phyloP scores from a whole-genome alignment of 1,140 invertebrate species.

The Brachionus plicatilis region DNA sequence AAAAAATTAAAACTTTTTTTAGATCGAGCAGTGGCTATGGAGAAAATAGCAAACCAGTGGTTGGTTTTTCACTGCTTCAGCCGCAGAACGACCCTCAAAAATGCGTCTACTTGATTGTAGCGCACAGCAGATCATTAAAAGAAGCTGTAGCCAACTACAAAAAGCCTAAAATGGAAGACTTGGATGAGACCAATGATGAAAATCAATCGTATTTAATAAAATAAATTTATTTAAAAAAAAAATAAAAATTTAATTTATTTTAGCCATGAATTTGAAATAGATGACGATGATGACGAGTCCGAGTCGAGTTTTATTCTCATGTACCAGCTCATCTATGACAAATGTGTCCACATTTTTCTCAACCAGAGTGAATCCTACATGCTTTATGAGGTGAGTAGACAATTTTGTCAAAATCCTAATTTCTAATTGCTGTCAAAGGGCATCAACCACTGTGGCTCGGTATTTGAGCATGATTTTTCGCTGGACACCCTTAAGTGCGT shows the following conservation, averaged over 20 bases:
- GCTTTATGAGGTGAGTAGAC: background rate
- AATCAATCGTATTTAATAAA: background rate
- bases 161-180: background rate
- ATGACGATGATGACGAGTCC: background rate
- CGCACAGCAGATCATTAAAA: slow-evolving; percentile 1
- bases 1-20: no score
- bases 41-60: slow-evolving; percentile 27
- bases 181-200: background rate
- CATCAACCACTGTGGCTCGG: background rate
- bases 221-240: background rate
- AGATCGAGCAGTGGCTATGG: slow-evolving; percentile 37
- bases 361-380: background rate
- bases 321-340: background rate
- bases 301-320: slow-evolving; percentile 3
- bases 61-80: slow-evolving; percentile 11
- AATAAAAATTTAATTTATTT: background rate
- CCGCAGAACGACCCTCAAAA: slow-evolving; percentile 26
- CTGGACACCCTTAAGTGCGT: background rate
- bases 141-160: background rate
- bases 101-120: slow-evolving; percentile 20
- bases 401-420: background rate
- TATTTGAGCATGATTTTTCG: background rate
- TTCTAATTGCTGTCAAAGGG: background rate
- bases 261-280: slow-evolving; percentile 6
- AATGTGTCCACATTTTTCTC: background rate